phyloP scores from a whole-genome alignment of 2,113 vertebrate species.

The Actenoides hombroni region DNA sequence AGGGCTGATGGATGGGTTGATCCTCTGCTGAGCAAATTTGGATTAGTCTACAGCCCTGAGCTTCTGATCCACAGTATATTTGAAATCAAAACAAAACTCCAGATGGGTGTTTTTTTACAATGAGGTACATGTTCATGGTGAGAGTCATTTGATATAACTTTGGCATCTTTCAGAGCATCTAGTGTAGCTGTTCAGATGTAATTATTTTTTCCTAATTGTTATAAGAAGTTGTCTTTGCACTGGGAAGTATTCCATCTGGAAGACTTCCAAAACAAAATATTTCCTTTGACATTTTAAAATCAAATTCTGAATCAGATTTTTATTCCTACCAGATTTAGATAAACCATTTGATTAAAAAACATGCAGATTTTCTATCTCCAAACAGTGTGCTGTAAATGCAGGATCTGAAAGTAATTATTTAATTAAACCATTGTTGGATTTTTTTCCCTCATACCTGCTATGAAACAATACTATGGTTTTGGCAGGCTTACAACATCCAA shows the following conservation, averaged over 20 bases:
- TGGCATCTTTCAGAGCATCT: not conserved
- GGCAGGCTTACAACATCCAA: not conserved
- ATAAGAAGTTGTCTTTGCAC: not conserved
- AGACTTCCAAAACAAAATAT: constrained; percentile 16
- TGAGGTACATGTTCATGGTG: not conserved
- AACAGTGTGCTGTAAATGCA: not conserved
- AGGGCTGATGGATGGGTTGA: not conserved
- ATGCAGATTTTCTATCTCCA: not conserved
- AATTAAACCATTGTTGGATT: not conserved
- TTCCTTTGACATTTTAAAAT: constrained; percentile 23
- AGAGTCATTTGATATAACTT: not conserved
- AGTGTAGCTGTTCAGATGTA: not conserved
- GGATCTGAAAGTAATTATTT: not conserved
- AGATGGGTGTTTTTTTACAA: not conserved
- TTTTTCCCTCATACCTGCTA: not conserved
- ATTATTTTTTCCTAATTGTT: constrained; percentile 14
- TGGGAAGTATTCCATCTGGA: not conserved
- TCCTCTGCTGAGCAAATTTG: not conserved
- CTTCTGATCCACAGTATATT: not conserved
- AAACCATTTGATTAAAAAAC: not conserved
- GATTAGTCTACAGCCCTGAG: not conserved
- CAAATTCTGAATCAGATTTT: not conserved
- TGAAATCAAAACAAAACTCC: constrained; percentile 24
- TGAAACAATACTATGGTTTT: not conserved
- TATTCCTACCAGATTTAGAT: not conserved